Base-by-base conservation (phyloP, 2,113 vertebrate genomes). In the Lepus europaeus region DNA sequence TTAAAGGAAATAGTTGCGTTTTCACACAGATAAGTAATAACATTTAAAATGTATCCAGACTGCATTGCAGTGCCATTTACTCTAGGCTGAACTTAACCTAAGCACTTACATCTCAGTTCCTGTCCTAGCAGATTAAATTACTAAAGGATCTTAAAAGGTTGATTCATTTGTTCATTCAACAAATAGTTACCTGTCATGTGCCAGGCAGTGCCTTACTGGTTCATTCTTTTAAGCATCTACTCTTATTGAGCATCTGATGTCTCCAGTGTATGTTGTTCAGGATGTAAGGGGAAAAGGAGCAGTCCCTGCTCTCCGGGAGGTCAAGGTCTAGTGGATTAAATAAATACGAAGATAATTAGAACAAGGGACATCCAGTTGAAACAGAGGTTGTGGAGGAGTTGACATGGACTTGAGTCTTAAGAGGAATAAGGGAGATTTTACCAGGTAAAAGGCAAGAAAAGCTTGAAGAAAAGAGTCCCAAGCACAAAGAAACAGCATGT, bases 261-360 rank as follows among this genome's bases (percentile, higher is more conserved):
- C 7, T 6, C 36, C n/a, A 63, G 1, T 10, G 13, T 31, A 17
- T 39, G n/a, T 11, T 1, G 1, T 16, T 10, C 25, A 25, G 33
- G 12, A 31, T 5, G 0, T 9, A 16, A 45, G 14, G 59, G 3
- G 14, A 33, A 12, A 51, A 1, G n/a, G 14, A 9, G 13, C 20
- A 8, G 10, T 31, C 5, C n/a, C 56, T 64, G n/a, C 45, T 29
- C 9, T 20, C 93, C 7, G 22, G 64, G 27, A 59, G 66, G 31
- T 23, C 29, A 8, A 19, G 8, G 22, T 19, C 72, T n/a, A 63
- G 27, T 53, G 51, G 72, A 79, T 73, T 56, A 53, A 86, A n/a
- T 19, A 23, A 53, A 13, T 73, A 64, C 59, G 79, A 53, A 78
- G 61, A 23, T 69, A 45, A 66, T 66, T 69, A 8, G 12, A n/a